These are phyloP conservation scores for Lepus americanus DNA, from an alignment of 2,113 vertebrate genomes.

Conservation along the genomic window DNA sequence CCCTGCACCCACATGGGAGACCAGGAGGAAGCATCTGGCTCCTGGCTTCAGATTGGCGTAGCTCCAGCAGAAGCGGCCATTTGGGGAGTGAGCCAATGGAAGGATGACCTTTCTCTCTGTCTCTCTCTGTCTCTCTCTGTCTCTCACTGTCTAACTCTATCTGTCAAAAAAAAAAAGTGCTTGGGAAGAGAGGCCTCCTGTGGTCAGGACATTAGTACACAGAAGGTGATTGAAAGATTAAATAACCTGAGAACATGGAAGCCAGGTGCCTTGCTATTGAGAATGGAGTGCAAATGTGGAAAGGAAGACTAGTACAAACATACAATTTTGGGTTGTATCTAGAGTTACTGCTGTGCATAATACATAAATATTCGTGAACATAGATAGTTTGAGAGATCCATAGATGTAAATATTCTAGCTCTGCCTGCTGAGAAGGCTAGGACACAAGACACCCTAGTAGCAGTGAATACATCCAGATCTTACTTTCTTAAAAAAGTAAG, in stretches of 20 bases:
- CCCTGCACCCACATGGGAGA: too few relatives aligned
- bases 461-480: not conserved
- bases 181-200: not conserved
- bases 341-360: not conserved
- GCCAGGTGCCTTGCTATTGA: not conserved
- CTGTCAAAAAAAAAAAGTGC: too few relatives aligned
- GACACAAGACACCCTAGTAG: not conserved
- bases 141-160: too few relatives aligned
- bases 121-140: too few relatives aligned
- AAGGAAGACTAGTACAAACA: not conserved
- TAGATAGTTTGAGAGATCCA: not conserved
- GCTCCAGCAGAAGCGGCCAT: too few relatives aligned
- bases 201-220: not conserved
- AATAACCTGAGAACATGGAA: not conserved
- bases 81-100: too few relatives aligned
- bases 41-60: too few relatives aligned
- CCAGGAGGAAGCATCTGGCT: too few relatives aligned
- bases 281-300: not conserved
- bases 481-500: not conserved
- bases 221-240: not conserved
- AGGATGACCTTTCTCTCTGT: too few relatives aligned
- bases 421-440: not conserved
- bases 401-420: not conserved
- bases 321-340: not conserved
- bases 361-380: not conserved